A percentile compares a stretch with the other conserved stretches of the same genome.
These are phyloP conservation scores for Saxidomus purpurata DNA, from an alignment of 1,140 invertebrate genomes.

Conservation along the genomic window DNA sequence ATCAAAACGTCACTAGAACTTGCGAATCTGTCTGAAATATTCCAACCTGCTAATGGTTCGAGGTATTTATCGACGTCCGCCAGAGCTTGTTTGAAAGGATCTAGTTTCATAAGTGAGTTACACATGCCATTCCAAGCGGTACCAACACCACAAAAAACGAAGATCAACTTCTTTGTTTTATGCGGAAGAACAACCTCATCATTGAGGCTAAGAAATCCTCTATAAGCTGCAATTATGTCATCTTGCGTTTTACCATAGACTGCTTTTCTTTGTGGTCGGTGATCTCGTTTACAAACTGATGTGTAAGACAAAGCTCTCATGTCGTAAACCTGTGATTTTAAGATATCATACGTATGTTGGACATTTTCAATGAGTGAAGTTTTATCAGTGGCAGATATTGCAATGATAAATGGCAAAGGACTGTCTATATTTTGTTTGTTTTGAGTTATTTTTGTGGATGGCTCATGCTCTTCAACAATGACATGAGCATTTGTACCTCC, in stretches of 20 bases:
- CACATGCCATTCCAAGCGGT: slow-evolving; percentile 77
- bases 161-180: too few relatives aligned
- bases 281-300: slow-evolving; percentile 68
- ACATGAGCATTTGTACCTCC: slow-evolving; percentile 81
- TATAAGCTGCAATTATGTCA: slow-evolving; percentile 52
- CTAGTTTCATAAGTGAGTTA: slow-evolving; percentile 58
- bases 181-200: too few relatives aligned
- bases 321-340: slow-evolving; percentile 1
- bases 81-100: slow-evolving; percentile 63
- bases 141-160: slow-evolving; percentile 78
- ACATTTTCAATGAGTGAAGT: slow-evolving; percentile 36
- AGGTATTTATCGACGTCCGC: slow-evolving; percentile 71
- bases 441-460: not conserved
- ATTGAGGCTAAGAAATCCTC: not conserved
- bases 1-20: slow-evolving; percentile 39
- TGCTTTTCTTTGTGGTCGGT: slow-evolving; percentile 37
- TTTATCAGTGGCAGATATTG: slow-evolving; percentile 40
- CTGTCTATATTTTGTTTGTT: too few relatives aligned
- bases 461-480: slow-evolving; percentile 61
- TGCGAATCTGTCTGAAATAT: slow-evolving; percentile 59
- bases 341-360: not conserved
- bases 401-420: slow-evolving; percentile 24
- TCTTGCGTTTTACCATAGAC: not conserved
- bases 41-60: slow-evolving; percentile 66
- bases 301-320: slow-evolving; percentile 70